Conservation (phyloP, 2,888 invertebrate species). For the Cotesia congregata region DNA sequence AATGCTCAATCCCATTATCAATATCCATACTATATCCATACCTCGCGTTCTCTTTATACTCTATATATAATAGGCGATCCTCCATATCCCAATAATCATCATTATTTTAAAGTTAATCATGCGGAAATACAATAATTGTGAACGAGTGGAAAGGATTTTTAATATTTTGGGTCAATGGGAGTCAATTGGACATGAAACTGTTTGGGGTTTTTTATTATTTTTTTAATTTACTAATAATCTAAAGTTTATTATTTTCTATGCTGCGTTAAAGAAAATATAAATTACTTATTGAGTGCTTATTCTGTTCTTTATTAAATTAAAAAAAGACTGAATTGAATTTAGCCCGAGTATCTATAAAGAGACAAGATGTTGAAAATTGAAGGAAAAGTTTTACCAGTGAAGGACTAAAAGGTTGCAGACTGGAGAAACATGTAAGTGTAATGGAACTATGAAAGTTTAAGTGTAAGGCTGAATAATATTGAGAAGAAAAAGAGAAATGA, state of each 20-base stretch:
- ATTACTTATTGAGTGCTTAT: background rate
- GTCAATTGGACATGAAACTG: background rate
- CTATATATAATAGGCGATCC: background rate
- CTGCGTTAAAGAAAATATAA: background rate
- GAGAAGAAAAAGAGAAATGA: background rate
- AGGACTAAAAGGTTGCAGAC: background rate
- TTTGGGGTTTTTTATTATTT: too few species aligned
- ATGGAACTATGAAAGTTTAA: constrained; percentile 8
- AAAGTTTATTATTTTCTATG: background rate
- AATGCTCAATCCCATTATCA: constrained; percentile 13
- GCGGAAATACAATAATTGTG: background rate
- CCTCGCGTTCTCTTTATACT: background rate
- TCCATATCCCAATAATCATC: background rate
- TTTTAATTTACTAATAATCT: too few species aligned
- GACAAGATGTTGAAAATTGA: background rate
- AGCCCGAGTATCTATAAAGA: background rate
- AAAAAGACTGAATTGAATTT: background rate
- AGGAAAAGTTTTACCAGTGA: background rate
- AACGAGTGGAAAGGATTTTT: background rate
- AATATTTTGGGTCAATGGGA: background rate
- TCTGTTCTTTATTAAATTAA: background rate
- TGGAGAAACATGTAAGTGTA: constrained; percentile 9
- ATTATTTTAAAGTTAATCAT: background rate
- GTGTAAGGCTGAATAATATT: background rate
- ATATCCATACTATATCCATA: background rate